phyloP scores from a whole-genome alignment of 2,797 vertebrate genomes.

The Gallinago stenura region DNA sequence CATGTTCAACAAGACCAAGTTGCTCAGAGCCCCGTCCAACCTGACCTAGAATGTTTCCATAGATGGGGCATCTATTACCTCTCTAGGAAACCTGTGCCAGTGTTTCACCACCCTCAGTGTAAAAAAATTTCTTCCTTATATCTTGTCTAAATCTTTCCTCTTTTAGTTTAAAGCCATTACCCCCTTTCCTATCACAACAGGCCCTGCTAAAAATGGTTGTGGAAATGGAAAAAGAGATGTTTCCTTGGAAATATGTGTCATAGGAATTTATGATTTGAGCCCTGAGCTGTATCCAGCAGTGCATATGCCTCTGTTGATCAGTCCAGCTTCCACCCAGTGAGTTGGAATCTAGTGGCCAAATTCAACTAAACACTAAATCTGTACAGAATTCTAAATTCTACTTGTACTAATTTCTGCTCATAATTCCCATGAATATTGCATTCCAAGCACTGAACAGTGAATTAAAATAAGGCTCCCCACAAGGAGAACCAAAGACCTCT shows the following conservation, averaged over 20 bases:
- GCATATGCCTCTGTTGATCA: background rate
- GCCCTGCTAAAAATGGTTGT: background rate
- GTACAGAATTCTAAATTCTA: background rate
- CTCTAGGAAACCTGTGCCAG: background rate
- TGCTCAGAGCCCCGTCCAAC: background rate
- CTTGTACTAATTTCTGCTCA: background rate
- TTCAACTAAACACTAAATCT: background rate
- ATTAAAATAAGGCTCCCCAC: background rate
- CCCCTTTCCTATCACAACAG: fast-evolving
- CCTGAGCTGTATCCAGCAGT: background rate
- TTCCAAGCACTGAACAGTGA: background rate
- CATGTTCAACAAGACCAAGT: background rate
- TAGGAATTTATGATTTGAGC: background rate
- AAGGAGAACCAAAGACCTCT: background rate
- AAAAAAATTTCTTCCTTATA: background rate
- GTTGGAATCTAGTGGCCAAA: background rate
- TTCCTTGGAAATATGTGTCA: background rate
- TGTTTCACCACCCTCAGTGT: background rate
- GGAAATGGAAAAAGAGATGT: background rate
- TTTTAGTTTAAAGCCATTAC: background rate
- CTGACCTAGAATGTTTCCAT: background rate
- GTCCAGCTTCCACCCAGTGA: background rate
- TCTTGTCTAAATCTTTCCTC: background rate
- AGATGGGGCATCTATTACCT: background rate
- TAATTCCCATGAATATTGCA: background rate